Evolutionary conservation across 2,888 invertebrate species (phyloP), one percentile per base, ranked within the genome.

Genomic region (Limnephilus lunatus): DNA sequence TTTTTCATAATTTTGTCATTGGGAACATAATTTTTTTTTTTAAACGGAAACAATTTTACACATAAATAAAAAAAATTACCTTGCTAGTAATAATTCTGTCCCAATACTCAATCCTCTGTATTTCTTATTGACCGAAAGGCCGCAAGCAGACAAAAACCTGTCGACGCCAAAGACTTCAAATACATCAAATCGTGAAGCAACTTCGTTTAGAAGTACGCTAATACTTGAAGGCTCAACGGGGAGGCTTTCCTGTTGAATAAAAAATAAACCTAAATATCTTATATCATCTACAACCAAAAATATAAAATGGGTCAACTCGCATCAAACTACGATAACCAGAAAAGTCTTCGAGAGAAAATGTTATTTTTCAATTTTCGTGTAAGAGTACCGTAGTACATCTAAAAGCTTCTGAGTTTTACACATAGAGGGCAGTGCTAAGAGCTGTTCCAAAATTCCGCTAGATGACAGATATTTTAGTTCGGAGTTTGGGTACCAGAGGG

Each of bases 61-160:
- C 11, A 11, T 39, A 14, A 48, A 48, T 48, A 88, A 53, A 31
- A 15, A 53, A 68, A 12, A 32, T 89, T 32, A 92, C 93, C 93
- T 93, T 25, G 92, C 92, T 15, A 91, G 48, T 32, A 93, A 83
- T 19, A 93, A 68, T 92, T 93, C 93, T 30, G 85, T 68, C 1
- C 92, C 93, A 53, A 93, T 93, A 32, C 88, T 92, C 92, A 93
- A 85, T 32, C 93, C 93, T 81, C 91, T 44, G 85, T 92, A 92
- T 12, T 91, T 88, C 32, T 81, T 90, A 39, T 88, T 92, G 15
- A 93, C 93, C n/a, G 90, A 80, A 12, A 93, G 30, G 11, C 93
- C 93, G 39, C 87, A 89, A 31, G 90, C 92, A n/a, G 86, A 89
- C 19, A 93, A 44, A 80, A 88, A 93, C 39, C 83, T 80, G 11